phyloP scores from a whole-genome alignment of 2,113 vertebrate genomes.

The Camelus bactrianus region DNA sequence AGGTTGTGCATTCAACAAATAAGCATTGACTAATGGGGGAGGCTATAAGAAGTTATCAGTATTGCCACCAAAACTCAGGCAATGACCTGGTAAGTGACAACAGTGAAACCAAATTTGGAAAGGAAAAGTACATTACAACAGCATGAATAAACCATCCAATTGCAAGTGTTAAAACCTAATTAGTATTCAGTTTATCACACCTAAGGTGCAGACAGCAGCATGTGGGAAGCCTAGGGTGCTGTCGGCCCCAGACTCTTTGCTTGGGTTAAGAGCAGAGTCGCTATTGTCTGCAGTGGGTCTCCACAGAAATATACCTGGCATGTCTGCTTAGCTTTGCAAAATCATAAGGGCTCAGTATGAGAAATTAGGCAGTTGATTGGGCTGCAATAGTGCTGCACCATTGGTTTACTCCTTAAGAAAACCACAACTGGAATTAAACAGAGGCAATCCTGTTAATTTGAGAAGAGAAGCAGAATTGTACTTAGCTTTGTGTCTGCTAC shows the following conservation, averaged over 20 bases:
- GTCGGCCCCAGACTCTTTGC: not conserved
- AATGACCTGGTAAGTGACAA: slow-evolving; percentile 55
- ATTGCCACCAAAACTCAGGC: slow-evolving; percentile 16
- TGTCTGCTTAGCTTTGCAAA: not conserved
- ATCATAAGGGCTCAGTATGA: not conserved
- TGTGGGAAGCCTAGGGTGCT: slow-evolving; percentile 16
- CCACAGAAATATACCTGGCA: not conserved
- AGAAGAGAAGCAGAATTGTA: slow-evolving; percentile 24
- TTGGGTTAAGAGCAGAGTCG: not conserved
- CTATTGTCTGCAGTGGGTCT: not conserved
- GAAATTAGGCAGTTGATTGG: not conserved
- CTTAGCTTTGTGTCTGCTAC: slow-evolving; percentile 37
- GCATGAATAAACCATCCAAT: slow-evolving; percentile 61
- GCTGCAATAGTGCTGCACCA: not conserved
- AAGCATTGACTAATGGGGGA: not conserved
- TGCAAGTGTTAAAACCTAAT: slow-evolving; percentile 62
- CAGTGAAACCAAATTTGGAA: slow-evolving; percentile 33
- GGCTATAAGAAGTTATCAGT: not conserved
- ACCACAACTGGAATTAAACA: not conserved
- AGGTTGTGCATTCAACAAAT: not conserved
- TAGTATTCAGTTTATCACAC: slow-evolving; percentile 62
- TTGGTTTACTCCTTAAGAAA: slow-evolving; percentile 27
- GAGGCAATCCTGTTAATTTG: not conserved
- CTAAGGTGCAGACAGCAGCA: slow-evolving; percentile 46
- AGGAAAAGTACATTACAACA: slow-evolving; percentile 50